These are phyloP conservation scores for Spisula subtruncata DNA, from an alignment of 2,888 invertebrate genomes.

Conservation along the genomic window DNA sequence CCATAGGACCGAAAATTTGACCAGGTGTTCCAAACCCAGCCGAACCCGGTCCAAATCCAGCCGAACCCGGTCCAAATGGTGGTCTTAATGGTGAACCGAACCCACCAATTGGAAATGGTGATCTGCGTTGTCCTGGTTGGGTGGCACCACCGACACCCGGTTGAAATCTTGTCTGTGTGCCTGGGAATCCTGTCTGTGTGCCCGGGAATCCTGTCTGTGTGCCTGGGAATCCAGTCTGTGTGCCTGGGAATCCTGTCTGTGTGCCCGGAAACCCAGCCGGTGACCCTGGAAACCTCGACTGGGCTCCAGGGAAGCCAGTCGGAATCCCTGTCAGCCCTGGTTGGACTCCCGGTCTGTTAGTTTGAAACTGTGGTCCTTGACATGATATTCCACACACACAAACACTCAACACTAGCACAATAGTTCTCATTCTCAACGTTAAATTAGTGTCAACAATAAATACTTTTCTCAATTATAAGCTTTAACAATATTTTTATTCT, in stretches of 20 bases:
- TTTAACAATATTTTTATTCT: no score
- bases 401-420: background rate
- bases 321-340: background rate
- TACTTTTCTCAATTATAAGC: no score
- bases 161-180: constrained; percentile 1
- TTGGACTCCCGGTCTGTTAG: background rate
- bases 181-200: background rate
- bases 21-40: constrained; percentile 37
- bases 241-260: background rate
- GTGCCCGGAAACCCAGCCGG: constrained; percentile 26
- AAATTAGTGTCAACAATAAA: background rate
- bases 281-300: constrained; percentile 12
- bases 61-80: constrained; percentile 34
- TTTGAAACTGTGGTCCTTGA: background rate
- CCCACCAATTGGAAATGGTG: constrained; percentile 19
- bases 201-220: background rate
- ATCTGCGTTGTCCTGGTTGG: constrained; percentile 17
- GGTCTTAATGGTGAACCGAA: constrained; percentile 49
- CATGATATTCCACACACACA: background rate
- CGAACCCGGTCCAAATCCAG: constrained; percentile 27
- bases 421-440: background rate
- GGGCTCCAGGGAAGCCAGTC: background rate
- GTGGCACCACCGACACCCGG: background rate
- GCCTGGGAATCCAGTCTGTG: constrained; percentile 3
- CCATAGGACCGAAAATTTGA: constrained; percentile 42